These are phyloP conservation scores for Caenorhabditis zanzibari DNA, from an alignment of 2,888 invertebrate species.

Conservation along the genomic window DNA sequence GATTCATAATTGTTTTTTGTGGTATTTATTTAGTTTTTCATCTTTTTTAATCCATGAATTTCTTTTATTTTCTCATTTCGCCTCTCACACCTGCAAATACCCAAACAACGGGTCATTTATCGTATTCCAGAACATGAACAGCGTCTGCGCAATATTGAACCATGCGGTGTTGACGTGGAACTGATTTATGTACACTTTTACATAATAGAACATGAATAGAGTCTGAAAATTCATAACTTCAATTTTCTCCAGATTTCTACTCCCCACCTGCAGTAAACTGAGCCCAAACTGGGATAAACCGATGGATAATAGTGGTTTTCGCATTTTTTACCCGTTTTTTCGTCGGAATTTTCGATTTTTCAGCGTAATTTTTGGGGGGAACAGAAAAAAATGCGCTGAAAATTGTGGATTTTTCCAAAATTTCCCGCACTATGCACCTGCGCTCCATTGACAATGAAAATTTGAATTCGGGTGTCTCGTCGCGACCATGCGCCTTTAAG, in stretches of 20 bases:
- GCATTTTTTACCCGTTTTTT: constrained; percentile 31
- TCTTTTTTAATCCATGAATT: no score
- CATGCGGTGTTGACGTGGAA: constrained; percentile 84
- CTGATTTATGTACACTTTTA: constrained; percentile 84
- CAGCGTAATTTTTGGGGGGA: background rate
- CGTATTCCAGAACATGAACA: constrained; percentile 85
- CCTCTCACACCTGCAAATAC: constrained; percentile 79
- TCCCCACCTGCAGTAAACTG: constrained; percentile 70
- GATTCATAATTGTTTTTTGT: no score
- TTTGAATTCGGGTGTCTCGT: constrained; percentile 61
- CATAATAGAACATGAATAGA: constrained; percentile 85
- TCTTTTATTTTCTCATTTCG: no score
- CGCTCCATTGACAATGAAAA: constrained; percentile 45
- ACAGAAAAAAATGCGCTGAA: constrained; percentile 7
- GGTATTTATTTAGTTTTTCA: background rate
- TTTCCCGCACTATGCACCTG: constrained; percentile 3
- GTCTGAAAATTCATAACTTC: constrained; percentile 76
- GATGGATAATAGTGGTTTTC: constrained; percentile 53
- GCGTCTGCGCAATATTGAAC: constrained; percentile 84
- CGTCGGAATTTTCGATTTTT: background rate
- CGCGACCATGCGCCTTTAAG: constrained; percentile 59
- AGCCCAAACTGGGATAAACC: constrained; percentile 72
- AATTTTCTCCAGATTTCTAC: background rate
- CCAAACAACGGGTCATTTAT: constrained; percentile 85
- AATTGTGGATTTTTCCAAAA: background rate